Conservation (phyloP, 53 echinoderm and acorn worm species). For the Stichopus horrens region DNA sequence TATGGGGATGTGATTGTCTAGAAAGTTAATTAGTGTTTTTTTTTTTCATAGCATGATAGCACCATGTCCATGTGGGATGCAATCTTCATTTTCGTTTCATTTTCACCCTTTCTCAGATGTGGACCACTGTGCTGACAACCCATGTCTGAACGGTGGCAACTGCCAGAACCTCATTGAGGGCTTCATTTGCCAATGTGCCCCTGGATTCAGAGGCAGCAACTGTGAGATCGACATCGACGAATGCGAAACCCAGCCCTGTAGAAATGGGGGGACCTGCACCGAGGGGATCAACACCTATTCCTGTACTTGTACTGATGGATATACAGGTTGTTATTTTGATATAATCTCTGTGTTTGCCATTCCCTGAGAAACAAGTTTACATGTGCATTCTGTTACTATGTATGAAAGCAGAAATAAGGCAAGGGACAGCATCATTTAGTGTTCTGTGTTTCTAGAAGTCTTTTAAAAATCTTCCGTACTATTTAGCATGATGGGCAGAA, state of each 20-base stretch:
- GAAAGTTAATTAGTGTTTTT: too few relatives aligned
- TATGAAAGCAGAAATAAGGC: too few relatives aligned
- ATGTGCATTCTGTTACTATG: too few relatives aligned
- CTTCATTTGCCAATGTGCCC: conserved; percentile 62
- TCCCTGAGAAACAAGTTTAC: too few relatives aligned
- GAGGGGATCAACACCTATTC: conserved; percentile 49
- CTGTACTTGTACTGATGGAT: conserved; percentile 60
- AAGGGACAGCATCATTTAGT: too few relatives aligned
- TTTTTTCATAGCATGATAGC: too few relatives aligned
- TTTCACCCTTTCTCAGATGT: conserved; percentile 36
- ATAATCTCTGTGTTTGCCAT: neutral
- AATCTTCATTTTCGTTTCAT: too few relatives aligned
- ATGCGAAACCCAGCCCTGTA: conserved; percentile 53
- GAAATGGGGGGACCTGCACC: conserved; percentile 64
- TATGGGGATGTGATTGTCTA: too few relatives aligned
- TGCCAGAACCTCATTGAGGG: conserved; percentile 60
- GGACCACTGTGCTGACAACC: conserved; percentile 58
- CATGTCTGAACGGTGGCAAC: conserved; percentile 62
- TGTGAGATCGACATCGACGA: conserved; percentile 69
- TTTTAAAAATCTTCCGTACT: too few relatives aligned
- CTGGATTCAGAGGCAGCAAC: conserved; percentile 61
- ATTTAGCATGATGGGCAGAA: too few relatives aligned
- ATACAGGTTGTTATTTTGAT: conserved; percentile 45
- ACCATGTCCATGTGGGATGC: too few relatives aligned
- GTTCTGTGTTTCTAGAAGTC: too few relatives aligned